Percentiles rank a stretch among this genome's conserved stretches.
phyloP scores from a whole-genome alignment of 2,113 vertebrate species.

The Cyrtonyx montezumae region DNA sequence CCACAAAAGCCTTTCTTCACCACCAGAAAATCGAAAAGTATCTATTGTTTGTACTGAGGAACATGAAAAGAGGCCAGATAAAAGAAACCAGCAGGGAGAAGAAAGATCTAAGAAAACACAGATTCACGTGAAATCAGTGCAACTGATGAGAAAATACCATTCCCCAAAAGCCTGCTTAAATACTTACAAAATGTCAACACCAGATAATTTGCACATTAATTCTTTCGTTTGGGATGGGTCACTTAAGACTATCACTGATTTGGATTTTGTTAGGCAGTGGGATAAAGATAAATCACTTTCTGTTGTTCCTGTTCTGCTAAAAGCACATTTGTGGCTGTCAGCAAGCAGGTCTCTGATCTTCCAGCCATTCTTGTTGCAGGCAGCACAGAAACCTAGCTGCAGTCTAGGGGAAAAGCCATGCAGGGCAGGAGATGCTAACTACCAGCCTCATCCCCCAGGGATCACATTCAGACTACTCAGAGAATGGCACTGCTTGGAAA shows the following conservation, averaged over 20 bases:
- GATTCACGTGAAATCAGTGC: not conserved
- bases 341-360: not conserved
- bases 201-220: not conserved
- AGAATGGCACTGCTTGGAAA: not conserved
- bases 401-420: not conserved
- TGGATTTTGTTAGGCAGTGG: not conserved
- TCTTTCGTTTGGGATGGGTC: conserved; percentile 6
- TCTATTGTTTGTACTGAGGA: not conserved
- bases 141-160: not conserved
- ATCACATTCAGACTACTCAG: not conserved
- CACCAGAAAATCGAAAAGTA: not conserved
- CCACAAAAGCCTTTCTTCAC: not conserved
- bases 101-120: conserved; percentile 4
- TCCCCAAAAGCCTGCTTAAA: not conserved
- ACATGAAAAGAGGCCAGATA: not conserved
- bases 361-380: not conserved
- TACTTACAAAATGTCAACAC: not conserved
- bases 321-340: not conserved
- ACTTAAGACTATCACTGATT: not conserved
- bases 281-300: not conserved
- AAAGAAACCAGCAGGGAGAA: not conserved
- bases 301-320: not conserved
- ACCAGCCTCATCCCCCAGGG: not conserved
- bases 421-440: not conserved
- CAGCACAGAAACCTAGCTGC: not conserved